Evolutionary conservation across 2,113 vertebrate genomes (phyloP), one percentile per base, ranked within the genome.

Genomic region (Etia nguti): DNA sequence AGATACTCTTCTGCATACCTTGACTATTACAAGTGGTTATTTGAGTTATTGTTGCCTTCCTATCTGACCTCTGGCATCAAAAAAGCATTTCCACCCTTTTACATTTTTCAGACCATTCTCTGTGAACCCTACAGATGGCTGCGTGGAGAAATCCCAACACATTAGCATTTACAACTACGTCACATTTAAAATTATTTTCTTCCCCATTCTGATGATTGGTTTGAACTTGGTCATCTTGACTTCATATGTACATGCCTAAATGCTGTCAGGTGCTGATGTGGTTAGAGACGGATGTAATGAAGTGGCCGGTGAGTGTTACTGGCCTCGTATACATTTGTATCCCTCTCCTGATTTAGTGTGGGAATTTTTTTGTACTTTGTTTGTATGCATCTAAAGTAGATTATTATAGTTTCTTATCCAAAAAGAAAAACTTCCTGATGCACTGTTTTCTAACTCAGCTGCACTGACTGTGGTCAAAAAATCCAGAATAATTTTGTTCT

Each of bases 401-500:
- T 26, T 70, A 12, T 38, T 0, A 12, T 68, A 0, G 36, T 46
- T 73, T 24, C 34, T 26, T 6, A 46, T 73, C 8, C 13, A 73
- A 26, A 46, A 36, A 10, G 29, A 26, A 15, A 26, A 73, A 10
- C n/a, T 16, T 41, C 38, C 1, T 46, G 68, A 46, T 10, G 8
- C 22, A 0, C 36, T 41, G 3, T 18, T 73, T 73, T 73, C 13
- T 73, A 18, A 73, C 20, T 16, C 8, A 0, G 41, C 5, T 18
- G 38, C 3, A 46, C 38, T 16, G 38, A 43, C 12, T 46, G 38
- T 10, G 10, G 65, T 26, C 5, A 26, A 16, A 26, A 2, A 46
- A 0, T 10, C 18, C 13, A 46, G 38, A 70, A 6, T 70, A 43
- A 24, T 16, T 15, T 43, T 24, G 0, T 0, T 22, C 0, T 68